phyloP scores from a whole-genome alignment of 2,888 invertebrate genomes.

The Archips crataeganus region DNA sequence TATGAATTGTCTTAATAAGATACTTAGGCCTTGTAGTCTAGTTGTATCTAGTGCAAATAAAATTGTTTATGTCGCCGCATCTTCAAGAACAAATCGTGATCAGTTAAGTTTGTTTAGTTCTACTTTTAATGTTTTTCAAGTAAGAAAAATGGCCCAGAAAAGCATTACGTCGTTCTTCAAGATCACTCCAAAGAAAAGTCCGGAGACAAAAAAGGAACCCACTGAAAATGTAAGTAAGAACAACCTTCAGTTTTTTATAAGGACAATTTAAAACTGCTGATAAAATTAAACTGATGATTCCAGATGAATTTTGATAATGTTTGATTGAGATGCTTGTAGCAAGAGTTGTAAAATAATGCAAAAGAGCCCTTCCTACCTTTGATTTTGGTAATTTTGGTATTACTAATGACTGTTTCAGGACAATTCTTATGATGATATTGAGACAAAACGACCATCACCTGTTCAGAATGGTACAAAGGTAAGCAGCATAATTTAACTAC shows the following conservation, averaged over 20 bases:
- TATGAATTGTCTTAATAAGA: slow-evolving; percentile 50
- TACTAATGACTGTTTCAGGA: slow-evolving; percentile 18
- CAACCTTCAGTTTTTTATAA: background rate
- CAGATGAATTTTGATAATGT: too few species aligned
- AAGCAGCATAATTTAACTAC: background rate
- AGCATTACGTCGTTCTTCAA: slow-evolving; percentile 81
- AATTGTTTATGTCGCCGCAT: background rate
- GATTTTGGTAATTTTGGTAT: background rate
- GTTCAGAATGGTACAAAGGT: slow-evolving; percentile 22
- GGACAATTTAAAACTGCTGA: background rate
- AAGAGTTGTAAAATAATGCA: background rate
- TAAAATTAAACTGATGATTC: background rate
- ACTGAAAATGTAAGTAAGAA: slow-evolving; percentile 38
- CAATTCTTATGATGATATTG: slow-evolving; percentile 28
- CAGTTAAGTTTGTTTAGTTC: background rate
- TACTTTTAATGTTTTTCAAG: slow-evolving; percentile 31
- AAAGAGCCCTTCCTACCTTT: too few species aligned
- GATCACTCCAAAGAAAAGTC: slow-evolving; percentile 65
- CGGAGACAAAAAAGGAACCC: slow-evolving; percentile 44
- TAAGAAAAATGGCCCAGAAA: slow-evolving; percentile 73
- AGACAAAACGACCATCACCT: slow-evolving; percentile 13
- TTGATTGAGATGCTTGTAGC: too few species aligned
- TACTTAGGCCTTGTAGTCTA: slow-evolving; percentile 48
- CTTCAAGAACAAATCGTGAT: background rate
- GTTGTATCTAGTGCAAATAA: slow-evolving; percentile 24